These are phyloP conservation scores for Micrastur ruficollis DNA, from an alignment of 2,797 vertebrate genomes.

Conservation along the genomic window DNA sequence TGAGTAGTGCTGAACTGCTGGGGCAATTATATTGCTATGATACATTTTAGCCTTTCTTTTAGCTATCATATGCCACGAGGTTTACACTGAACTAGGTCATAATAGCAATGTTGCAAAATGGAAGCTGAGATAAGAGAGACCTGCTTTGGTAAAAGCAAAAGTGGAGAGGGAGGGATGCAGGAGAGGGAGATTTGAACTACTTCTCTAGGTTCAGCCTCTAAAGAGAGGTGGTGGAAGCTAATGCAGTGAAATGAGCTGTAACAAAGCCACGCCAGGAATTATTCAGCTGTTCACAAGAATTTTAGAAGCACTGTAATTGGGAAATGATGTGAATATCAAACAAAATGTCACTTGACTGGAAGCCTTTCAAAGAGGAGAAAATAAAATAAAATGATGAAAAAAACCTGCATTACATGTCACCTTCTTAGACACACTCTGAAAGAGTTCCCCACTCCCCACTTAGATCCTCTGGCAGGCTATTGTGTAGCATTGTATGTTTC, in stretches of 20 bases:
- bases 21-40: neutral
- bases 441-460: neutral
- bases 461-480: neutral
- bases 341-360: conserved; percentile 48
- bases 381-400: conserved; percentile 15
- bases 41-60: neutral
- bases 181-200: neutral
- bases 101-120: neutral
- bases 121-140: neutral
- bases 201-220: neutral
- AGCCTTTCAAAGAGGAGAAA: neutral
- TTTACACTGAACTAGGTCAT: neutral
- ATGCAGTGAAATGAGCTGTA: conserved; percentile 46
- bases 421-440: neutral
- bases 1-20: neutral
- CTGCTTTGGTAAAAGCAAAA: neutral
- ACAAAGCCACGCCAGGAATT: conserved; percentile 32
- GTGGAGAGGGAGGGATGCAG: neutral
- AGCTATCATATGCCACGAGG: neutral
- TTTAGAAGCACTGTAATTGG: conserved; percentile 40
- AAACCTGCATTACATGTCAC: neutral
- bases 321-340: conserved; percentile 54
- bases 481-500: conserved; percentile 11
- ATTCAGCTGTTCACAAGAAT: conserved; percentile 41
- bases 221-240: conserved; percentile 13